Conservation (phyloP, 2,888 invertebrate species). For the Cerastoderma edule region DNA sequence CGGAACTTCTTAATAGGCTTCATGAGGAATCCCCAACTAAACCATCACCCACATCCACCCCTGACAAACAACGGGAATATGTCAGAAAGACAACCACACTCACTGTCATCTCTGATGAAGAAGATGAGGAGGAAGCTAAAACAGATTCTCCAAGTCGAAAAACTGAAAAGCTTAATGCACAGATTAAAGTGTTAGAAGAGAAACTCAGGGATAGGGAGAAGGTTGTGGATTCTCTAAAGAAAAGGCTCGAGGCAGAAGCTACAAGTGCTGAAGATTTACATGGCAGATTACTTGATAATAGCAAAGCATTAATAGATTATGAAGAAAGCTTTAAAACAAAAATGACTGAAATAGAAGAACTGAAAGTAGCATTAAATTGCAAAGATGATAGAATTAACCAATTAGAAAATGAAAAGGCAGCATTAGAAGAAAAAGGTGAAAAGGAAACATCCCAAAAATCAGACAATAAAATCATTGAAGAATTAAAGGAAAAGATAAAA, state of each 20-base stretch:
- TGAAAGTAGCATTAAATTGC: conserved; percentile 51
- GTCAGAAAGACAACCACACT: conserved; percentile 65
- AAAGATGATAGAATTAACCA: conserved; percentile 60
- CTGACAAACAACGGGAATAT: conserved; percentile 62
- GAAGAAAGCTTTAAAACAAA: conserved; percentile 60
- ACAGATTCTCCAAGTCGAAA: conserved; percentile 34
- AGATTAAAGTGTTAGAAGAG: conserved; percentile 49
- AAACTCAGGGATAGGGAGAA: conserved; percentile 60
- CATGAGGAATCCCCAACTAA: conserved; percentile 39
- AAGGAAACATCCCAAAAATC: conserved; percentile 46
- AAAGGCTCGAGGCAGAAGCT: conserved; percentile 60
- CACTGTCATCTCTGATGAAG: conserved; percentile 68
- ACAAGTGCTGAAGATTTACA: conserved; percentile 60
- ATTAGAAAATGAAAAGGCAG: conserved; percentile 63
- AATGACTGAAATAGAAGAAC: conserved; percentile 58
- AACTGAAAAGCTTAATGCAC: conserved; percentile 37
- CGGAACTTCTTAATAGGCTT: conserved; percentile 45
- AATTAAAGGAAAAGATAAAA: conserved; percentile 57
- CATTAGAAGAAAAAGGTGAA: conserved; percentile 64
- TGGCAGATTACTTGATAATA: conserved; percentile 53
- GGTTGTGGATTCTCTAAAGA: conserved; percentile 64
- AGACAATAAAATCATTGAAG: conserved; percentile 50
- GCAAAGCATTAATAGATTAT: conserved; percentile 52
- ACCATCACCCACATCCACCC: conserved; percentile 28
- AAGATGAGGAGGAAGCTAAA: conserved; percentile 32